Percentiles rank a stretch among this genome's conserved stretches.
Evolutionary conservation across 2,888 invertebrate species (phyloP).

Genomic region (Lamellibrachia columna): DNA sequence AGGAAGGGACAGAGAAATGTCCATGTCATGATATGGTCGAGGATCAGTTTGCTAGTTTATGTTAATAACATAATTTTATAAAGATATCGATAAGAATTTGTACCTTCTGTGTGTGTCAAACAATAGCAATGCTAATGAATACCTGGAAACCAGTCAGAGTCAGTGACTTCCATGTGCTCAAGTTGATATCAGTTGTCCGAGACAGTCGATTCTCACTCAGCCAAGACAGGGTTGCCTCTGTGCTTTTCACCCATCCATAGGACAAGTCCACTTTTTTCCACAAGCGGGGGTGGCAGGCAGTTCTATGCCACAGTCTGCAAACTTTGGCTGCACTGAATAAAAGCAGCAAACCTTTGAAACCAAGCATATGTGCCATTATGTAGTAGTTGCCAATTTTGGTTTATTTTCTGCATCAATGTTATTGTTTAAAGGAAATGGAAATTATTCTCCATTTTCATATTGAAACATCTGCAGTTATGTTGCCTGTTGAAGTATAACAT

Average conservation of each 20-base stretch:
- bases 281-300: background rate
- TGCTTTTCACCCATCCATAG: background rate
- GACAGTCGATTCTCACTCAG: constrained; percentile 5
- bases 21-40: too few relatives aligned
- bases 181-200: background rate
- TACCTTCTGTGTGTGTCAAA: background rate
- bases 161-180: constrained; percentile 7
- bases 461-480: too few relatives aligned
- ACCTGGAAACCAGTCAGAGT: background rate
- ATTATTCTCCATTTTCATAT: too few relatives aligned
- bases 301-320: background rate
- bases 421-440: too few relatives aligned
- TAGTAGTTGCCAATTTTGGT: too few relatives aligned
- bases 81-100: too few relatives aligned
- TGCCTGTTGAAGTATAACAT: too few relatives aligned
- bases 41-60: too few relatives aligned
- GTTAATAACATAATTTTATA: too few relatives aligned
- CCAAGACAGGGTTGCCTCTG: background rate
- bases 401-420: too few relatives aligned
- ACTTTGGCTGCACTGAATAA: background rate
- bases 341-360: background rate
- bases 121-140: background rate
- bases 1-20: too few relatives aligned
- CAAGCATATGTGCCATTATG: background rate
- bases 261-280: background rate